These are phyloP conservation scores for Euwallacea similis DNA, from an alignment of 1,140 invertebrate genomes.

Conservation along the genomic window DNA sequence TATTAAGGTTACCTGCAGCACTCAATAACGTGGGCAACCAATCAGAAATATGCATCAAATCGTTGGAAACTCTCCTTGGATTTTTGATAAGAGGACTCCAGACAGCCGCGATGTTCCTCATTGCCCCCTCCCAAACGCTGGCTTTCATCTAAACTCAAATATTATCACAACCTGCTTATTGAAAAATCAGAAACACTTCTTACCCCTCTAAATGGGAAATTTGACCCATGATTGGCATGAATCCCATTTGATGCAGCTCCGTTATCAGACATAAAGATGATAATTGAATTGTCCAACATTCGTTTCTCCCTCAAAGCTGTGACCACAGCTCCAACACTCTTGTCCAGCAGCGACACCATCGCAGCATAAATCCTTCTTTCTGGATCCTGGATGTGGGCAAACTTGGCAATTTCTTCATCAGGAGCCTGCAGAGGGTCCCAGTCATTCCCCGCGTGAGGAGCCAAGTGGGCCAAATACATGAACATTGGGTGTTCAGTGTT, in stretches of 20 bases:
- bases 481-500: slow-evolving; percentile 73
- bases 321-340: slow-evolving; percentile 79
- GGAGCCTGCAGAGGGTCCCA: slow-evolving; percentile 80
- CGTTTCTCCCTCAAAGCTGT: slow-evolving; percentile 65
- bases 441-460: slow-evolving; percentile 74
- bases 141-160: slow-evolving; percentile 65
- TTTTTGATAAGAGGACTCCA: slow-evolving; percentile 71
- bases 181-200: slow-evolving; percentile 26
- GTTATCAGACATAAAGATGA: slow-evolving; percentile 79
- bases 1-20: slow-evolving; percentile 58
- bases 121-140: slow-evolving; percentile 84
- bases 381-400: slow-evolving; percentile 73
- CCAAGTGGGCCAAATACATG: slow-evolving; percentile 82
- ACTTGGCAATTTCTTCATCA: slow-evolving; percentile 72
- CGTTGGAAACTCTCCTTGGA: slow-evolving; percentile 65
- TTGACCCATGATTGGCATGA: slow-evolving; percentile 78
- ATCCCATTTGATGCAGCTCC: slow-evolving; percentile 74
- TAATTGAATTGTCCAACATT: slow-evolving; percentile 74
- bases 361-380: slow-evolving; percentile 79
- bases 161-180: not conserved
- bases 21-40: slow-evolving; percentile 83
- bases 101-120: slow-evolving; percentile 73
- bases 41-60: slow-evolving; percentile 81
- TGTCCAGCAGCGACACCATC: slow-evolving; percentile 85
- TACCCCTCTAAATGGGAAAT: slow-evolving; percentile 85